These are phyloP conservation scores for Pyrgilauda ruficollis DNA, from an alignment of 2,113 vertebrate species.

Conservation along the genomic window DNA sequence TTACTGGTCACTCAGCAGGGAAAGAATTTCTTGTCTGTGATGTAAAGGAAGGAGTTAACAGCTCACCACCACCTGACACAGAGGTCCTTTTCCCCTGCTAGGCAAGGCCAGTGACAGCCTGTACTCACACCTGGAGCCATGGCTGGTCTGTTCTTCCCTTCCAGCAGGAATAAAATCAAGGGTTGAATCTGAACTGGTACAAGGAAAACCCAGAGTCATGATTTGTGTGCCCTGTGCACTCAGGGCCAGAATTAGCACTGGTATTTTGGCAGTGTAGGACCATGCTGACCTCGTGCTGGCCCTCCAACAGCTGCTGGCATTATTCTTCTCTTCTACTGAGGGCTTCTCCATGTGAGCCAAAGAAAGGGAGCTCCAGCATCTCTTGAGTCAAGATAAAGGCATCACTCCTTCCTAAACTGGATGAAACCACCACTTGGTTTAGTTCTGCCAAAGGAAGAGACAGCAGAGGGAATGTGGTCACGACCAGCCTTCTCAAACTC, in stretches of 20 bases:
- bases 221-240: background rate
- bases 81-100: background rate
- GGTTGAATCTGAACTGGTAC: background rate
- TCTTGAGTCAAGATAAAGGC: background rate
- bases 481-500: background rate
- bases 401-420: background rate
- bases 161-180: background rate
- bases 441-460: background rate
- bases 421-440: background rate
- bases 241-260: background rate
- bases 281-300: rapidly evolving
- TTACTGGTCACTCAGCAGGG: background rate
- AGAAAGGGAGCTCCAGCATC: background rate
- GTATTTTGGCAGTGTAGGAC: background rate
- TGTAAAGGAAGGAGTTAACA: background rate
- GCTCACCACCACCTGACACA: background rate
- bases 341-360: background rate
- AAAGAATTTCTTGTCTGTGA: background rate
- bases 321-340: background rate
- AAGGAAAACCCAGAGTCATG: background rate
- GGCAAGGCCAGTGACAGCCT: background rate
- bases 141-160: background rate
- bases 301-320: background rate
- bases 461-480: background rate
- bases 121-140: background rate